Evolutionary conservation across 2,113 vertebrate genomes (phyloP).

Genomic region (Bufo bufo): DNA sequence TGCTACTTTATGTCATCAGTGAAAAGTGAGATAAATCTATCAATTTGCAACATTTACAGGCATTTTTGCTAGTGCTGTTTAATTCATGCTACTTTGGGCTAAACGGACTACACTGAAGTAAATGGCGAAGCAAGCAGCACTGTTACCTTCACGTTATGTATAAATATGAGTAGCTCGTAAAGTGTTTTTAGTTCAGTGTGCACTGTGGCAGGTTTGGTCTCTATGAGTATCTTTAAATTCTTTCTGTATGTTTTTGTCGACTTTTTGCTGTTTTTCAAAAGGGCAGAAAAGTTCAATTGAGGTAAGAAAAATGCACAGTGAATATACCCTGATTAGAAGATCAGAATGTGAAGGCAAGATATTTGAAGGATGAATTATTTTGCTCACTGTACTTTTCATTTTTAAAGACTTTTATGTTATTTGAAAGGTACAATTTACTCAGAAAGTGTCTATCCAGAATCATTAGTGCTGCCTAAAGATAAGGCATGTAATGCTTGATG

Average conservation of each 20-base stretch:
- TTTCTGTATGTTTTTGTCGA: background rate
- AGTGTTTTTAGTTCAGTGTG: background rate
- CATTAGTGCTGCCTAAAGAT: slow-evolving; percentile 49
- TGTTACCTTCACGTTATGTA: no score
- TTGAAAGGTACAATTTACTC: slow-evolving; percentile 49
- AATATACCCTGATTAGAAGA: slow-evolving; percentile 16
- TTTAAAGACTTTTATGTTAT: slow-evolving; percentile 50
- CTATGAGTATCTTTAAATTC: background rate
- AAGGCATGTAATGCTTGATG: slow-evolving; percentile 46
- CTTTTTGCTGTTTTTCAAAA: background rate
- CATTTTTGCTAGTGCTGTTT: background rate
- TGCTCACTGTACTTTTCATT: slow-evolving; percentile 42
- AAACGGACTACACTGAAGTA: background rate
- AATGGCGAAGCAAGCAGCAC: no score
- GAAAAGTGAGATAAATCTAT: background rate
- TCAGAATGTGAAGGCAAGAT: background rate
- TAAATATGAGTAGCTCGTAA: no score
- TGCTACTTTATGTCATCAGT: no score
- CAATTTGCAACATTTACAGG: no score
- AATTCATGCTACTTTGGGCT: background rate
- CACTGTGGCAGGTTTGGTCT: background rate
- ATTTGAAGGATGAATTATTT: slow-evolving; percentile 42
- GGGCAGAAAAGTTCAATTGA: slow-evolving; percentile 9
- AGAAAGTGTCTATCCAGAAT: slow-evolving; percentile 39
- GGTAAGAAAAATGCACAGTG: slow-evolving; percentile 27